Evolutionary conservation across 1,140 invertebrate species (phyloP).

Genomic region (Mya arenaria): DNA sequence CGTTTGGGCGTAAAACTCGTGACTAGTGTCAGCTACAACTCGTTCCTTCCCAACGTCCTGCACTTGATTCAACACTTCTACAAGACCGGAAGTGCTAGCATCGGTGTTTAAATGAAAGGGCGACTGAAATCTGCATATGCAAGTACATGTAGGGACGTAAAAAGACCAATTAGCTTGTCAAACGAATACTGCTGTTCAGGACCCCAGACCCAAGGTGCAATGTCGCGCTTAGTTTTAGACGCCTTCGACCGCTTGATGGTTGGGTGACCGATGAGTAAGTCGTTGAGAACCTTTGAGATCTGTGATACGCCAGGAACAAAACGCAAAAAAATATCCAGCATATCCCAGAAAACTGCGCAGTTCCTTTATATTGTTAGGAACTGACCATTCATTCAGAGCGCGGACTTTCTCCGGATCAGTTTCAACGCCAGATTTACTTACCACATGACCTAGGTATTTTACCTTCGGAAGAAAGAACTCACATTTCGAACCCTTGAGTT

Average conservation of each 20-base stretch:
- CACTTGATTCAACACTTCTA: too few relatives aligned
- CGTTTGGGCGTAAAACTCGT: conserved; percentile 12
- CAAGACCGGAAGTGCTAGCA: conserved; percentile 59
- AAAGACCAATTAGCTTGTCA: conserved; percentile 42
- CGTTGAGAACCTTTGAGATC: conserved; percentile 16
- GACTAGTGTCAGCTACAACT: conserved; percentile 51
- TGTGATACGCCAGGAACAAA: conserved; percentile 48
- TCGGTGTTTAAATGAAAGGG: conserved; percentile 58
- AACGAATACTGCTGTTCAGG: conserved; percentile 38
- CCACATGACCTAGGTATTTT: conserved; percentile 64
- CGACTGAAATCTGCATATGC: conserved; percentile 46
- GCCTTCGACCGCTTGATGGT: neutral
- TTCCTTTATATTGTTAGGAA: conserved; percentile 66
- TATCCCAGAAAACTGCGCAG: conserved; percentile 70
- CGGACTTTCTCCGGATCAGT: conserved; percentile 72
- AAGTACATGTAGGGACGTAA: conserved; percentile 55
- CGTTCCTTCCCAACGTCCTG: conserved; percentile 35
- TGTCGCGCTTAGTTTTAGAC: neutral
- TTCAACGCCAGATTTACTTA: conserved; percentile 62
- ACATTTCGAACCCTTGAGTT: conserved; percentile 68
- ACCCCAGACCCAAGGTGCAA: neutral
- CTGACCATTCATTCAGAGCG: conserved; percentile 66
- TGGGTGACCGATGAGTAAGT: neutral
- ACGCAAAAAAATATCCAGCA: conserved; percentile 66
- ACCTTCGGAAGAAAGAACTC: conserved; percentile 59